Evolutionary conservation across 2,113 vertebrate genomes (phyloP), one percentile per base, ranked within the genome.

Genomic region (Rhinolophus sinicus): DNA sequence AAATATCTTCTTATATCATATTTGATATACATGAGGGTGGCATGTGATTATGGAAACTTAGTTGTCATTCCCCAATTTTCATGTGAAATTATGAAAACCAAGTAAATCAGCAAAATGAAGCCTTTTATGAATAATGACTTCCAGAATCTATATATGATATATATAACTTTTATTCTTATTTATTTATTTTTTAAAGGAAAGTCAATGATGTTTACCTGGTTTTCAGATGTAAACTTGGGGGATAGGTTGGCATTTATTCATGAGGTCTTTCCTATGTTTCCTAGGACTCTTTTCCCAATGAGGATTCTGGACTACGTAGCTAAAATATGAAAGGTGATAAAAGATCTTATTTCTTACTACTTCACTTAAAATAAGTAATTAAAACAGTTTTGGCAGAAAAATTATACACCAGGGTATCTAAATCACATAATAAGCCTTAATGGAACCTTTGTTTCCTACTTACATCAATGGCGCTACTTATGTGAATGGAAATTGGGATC

Each of bases 391-490:
- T 35, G 52, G 60, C 35, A 84, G 94, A 93, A 93, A 64, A 80
- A 67, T 81, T 87, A 21, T 38, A 62, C 35, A 40, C 54, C 38
- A 85, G 67, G 12, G 52, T 93, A 35, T 94, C 77, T 91, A 96
- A 96, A 47, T 94, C 81, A 85, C 30, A 1, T 88, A 96, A 95
- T 73, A 86, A 94, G 54, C 78, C 81, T 97, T 98, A 97, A 97
- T 93, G 83, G 97, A 73, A 94, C 28, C 93, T 93, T 97, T 98
- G 97, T 98, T 96, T 93, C 30, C 75, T 83, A 10, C 62, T 88
- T 76, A 86, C 67, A 96, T 98, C 96, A 97, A 93, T 97, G 97
- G 91, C 3, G 28, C 69, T 80, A 75, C 95, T 97, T 96, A 94
- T 85, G 78, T 91, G 95, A 69, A 93, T 69, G 82, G 88, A 96